Evolutionary conservation across 2,797 vertebrate genomes (phyloP), one percentile per base, ranked within the genome.

Genomic region (Labeo calbasu): DNA sequence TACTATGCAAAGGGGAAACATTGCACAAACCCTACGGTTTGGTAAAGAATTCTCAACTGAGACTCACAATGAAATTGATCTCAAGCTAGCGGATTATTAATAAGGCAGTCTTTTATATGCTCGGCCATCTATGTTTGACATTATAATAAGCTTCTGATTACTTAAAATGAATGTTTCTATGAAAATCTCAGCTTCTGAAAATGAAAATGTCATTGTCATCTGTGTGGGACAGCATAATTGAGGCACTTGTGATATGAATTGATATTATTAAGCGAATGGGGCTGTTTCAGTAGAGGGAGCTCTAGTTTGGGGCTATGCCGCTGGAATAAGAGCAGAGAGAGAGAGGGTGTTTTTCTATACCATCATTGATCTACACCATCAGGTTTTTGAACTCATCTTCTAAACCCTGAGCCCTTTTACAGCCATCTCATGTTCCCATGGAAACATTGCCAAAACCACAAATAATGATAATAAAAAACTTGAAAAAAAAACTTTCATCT

Each of bases 1-100:
- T 92, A 96, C 96, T 97, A 97, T 96, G 96, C 96, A 97, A 96
- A 95, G 92, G 86, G 94, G 92, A 93, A 92, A 89, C 92, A 92
- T 93, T 94, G 94, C 94, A 95, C 95, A 95, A 93, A 91, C 89
- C 83, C 76, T 87, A 87, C 57, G 86, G 89, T 89, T 88, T 85
- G 82, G 78, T 85, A 86, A 89, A 82, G 73, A 87, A 88, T 88
- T 84, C 84, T 77, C 83, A 85, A 84, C 55, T 72, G 77, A 89
- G 85, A 88, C 76, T 81, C 85, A 89, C 77, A 79, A 82, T 78
- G 69, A 86, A 89, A 89, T 83, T 84, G 48, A 82, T 69, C 83
- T 84, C 76, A 71, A 71, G 76, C 65, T 84, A 79, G 68, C 69
- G 57, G 78, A 86, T 79, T 69, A 80, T 79, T 63, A 69, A 65